phyloP scores from a whole-genome alignment of 2,888 invertebrate genomes.

The Parnassius glacialis region DNA sequence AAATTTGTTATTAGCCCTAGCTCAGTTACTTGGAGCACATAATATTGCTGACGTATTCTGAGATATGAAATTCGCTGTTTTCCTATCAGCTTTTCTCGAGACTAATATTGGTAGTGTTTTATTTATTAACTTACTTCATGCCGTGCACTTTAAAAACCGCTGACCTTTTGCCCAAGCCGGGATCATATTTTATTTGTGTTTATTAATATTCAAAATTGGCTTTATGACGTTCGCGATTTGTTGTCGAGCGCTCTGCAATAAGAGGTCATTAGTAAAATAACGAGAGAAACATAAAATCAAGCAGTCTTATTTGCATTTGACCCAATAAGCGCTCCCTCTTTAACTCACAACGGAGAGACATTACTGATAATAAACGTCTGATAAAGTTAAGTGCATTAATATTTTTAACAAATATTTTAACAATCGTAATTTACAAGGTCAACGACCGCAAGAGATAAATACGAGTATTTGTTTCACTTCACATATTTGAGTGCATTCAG shows the following conservation, averaged over 20 bases:
- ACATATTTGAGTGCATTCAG: conserved; percentile 15
- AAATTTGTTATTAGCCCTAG: conserved; percentile 9
- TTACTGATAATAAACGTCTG: conserved; percentile 9
- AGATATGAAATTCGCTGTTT: not conserved
- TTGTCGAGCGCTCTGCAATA: conserved; percentile 56
- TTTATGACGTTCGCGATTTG: conserved; percentile 69
- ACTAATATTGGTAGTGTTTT: not conserved
- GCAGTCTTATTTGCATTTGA: conserved; percentile 73
- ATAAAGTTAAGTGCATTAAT: conserved; percentile 8
- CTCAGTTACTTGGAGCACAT: not conserved
- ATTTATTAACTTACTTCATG: conserved; percentile 23
- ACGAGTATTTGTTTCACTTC: conserved; percentile 6
- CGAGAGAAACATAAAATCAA: conserved; percentile 63
- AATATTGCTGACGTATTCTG: not conserved
- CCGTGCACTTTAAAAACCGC: conserved; percentile 52
- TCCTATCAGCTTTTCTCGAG: not conserved
- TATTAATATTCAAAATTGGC: conserved; percentile 70
- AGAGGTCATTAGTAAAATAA: conserved; percentile 49
- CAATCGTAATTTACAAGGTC: not conserved
- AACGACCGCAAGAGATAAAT: conserved; percentile 8
- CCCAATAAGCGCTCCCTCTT: conserved; percentile 48
- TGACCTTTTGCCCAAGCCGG: conserved; percentile 46
- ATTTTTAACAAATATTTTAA: conserved; percentile 1
- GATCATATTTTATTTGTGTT: conserved; percentile 58
- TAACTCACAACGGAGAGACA: conserved; percentile 1